phyloP scores from a whole-genome alignment of 2,888 invertebrate species.

The Nemotelus pantherinus region DNA sequence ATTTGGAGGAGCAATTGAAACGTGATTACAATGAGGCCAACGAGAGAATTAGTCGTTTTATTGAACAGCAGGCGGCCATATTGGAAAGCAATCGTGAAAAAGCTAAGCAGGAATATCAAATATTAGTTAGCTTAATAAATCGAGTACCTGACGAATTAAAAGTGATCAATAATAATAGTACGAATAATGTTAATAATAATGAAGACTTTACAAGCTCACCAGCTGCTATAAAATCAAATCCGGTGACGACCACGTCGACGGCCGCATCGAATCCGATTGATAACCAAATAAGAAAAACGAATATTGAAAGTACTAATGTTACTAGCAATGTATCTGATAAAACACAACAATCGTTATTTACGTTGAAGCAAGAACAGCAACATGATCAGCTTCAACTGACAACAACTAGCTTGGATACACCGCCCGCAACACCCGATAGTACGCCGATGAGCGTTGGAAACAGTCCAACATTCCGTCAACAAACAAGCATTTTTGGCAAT shows the following conservation, averaged over 20 bases:
- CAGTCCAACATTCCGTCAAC: slow-evolving; percentile 64
- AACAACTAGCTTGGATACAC: slow-evolving; percentile 63
- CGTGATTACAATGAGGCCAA: slow-evolving; percentile 77
- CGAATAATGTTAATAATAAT: slow-evolving; percentile 40
- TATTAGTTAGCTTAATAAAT: slow-evolving; percentile 68
- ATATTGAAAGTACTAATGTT: not conserved
- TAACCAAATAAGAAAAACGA: not conserved
- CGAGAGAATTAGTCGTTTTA: slow-evolving; percentile 78
- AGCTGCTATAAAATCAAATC: not conserved
- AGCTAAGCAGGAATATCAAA: slow-evolving; percentile 77
- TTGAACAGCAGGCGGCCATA: slow-evolving; percentile 78
- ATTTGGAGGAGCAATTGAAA: slow-evolving; percentile 75
- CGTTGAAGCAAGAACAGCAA: slow-evolving; percentile 38
- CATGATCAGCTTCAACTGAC: slow-evolving; percentile 43
- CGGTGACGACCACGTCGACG: not conserved
- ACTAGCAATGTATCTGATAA: slow-evolving; percentile 9
- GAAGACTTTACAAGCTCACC: slow-evolving; percentile 33
- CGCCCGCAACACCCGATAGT: slow-evolving; percentile 64
- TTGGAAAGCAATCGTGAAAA: slow-evolving; percentile 78
- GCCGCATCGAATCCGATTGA: not conserved
- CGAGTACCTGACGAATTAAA: slow-evolving; percentile 58
- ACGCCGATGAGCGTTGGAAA: slow-evolving; percentile 65
- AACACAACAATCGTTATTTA: slow-evolving; percentile 37
- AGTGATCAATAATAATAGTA: slow-evolving; percentile 53
- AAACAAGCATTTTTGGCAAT: slow-evolving; percentile 49